Conservation (phyloP, 2,113 vertebrate genomes). For the Anolis sagrei region DNA sequence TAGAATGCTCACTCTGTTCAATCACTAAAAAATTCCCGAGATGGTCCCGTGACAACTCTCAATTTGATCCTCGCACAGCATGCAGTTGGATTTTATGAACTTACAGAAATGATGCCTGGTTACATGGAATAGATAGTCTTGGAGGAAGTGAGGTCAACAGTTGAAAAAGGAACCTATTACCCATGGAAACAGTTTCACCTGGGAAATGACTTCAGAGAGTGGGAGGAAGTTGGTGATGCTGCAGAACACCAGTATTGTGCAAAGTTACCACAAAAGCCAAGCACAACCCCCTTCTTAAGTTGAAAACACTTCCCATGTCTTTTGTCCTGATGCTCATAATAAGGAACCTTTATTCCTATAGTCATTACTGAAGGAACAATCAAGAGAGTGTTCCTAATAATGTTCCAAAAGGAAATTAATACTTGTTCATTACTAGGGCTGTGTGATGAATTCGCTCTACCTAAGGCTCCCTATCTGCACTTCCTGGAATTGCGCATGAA, state of each 20-base stretch:
- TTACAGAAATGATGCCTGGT: not conserved
- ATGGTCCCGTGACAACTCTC: not conserved
- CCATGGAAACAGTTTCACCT: not conserved
- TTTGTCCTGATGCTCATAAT: too few species aligned
- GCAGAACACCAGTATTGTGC: not conserved
- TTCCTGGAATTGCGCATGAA: too few species aligned
- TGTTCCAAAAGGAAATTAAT: not conserved
- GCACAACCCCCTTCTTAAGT: not conserved
- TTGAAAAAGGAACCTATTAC: not conserved
- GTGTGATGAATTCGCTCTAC: not conserved
- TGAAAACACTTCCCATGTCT: not conserved
- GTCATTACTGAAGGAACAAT: too few species aligned
- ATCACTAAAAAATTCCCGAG: not conserved
- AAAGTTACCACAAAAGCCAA: not conserved
- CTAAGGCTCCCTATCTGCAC: too few species aligned
- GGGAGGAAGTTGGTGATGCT: not conserved
- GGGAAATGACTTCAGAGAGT: not conserved
- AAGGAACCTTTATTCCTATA: not conserved
- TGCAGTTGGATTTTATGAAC: too few species aligned
- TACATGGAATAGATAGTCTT: not conserved
- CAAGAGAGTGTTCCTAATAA: not conserved
- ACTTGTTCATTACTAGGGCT: not conserved
- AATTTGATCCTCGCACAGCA: not conserved
- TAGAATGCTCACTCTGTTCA: not conserved
- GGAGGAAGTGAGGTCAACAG: slow-evolving; percentile 2